Evolutionary conservation across 1,140 invertebrate species (phyloP).

Genomic region (Apis laboriosa): DNA sequence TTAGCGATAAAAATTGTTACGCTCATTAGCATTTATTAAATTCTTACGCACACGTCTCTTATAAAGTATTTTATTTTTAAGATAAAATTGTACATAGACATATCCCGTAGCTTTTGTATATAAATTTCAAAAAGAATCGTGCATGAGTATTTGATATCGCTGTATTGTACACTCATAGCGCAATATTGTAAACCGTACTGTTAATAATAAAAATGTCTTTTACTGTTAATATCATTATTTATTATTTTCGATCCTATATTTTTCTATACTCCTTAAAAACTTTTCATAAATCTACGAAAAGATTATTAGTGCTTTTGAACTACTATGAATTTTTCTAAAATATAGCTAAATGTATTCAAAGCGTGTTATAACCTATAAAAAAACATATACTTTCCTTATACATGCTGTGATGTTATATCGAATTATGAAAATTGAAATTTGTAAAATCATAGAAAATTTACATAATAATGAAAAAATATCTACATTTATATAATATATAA

Average conservation of each 20-base stretch:
- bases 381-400: too few species aligned
- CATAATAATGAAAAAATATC: neutral
- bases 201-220: conserved; percentile 71
- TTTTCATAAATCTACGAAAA: too few species aligned
- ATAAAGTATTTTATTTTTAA: neutral
- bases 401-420: too few species aligned
- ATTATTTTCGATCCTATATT: neutral
- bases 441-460: too few species aligned
- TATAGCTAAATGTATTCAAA: too few species aligned
- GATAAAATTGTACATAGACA: conserved; percentile 50
- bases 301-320: too few species aligned
- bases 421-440: too few species aligned
- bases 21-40: neutral
- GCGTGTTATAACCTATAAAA: too few species aligned
- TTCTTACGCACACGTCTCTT: neutral
- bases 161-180: conserved; percentile 41
- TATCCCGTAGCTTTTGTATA: conserved; percentile 61
- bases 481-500: too few species aligned
- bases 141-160: conserved; percentile 47
- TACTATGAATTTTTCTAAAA: too few species aligned
- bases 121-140: conserved; percentile 39
- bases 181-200: conserved; percentile 67
- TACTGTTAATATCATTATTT: conserved; percentile 52
- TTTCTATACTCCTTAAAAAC: neutral
- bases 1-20: neutral